Evolutionary conservation across 2,888 invertebrate genomes (phyloP).

Genomic region (Cheilosia variabilis): DNA sequence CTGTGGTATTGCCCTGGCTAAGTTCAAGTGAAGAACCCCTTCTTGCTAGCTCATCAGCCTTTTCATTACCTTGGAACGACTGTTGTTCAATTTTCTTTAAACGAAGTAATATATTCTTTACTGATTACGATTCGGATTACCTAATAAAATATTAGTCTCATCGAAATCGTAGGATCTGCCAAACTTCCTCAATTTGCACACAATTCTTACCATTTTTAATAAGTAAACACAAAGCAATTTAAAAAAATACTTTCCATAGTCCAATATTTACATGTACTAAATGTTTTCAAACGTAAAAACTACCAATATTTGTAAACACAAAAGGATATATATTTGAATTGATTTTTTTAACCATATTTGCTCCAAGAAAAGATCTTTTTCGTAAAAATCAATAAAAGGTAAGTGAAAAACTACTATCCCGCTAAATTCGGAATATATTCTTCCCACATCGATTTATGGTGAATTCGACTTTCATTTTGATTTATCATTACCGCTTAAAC

Average conservation of each 20-base stretch:
- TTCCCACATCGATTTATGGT: neutral
- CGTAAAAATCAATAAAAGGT: conserved; percentile 29
- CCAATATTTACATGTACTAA: neutral
- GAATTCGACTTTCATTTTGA: conserved; percentile 4
- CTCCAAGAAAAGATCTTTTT: conserved; percentile 29
- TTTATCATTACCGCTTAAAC: neutral
- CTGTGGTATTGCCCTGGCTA: too few relatives aligned
- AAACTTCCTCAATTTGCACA: too few relatives aligned
- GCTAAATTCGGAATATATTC: neutral
- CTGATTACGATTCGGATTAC: too few relatives aligned
- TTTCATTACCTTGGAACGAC: too few relatives aligned
- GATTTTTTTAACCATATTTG: conserved; percentile 29
- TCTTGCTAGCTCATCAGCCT: too few relatives aligned
- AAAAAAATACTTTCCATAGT: conserved; percentile 1
- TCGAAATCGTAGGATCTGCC: neutral
- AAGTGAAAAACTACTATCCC: conserved; percentile 55
- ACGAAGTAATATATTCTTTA: too few relatives aligned
- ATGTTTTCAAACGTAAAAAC: neutral
- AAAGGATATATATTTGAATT: conserved; percentile 12
- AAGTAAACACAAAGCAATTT: neutral
- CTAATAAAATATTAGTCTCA: too few relatives aligned
- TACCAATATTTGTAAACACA: neutral
- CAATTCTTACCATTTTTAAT: neutral
- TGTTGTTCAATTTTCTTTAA: too few relatives aligned
- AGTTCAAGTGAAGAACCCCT: too few relatives aligned